These are phyloP conservation scores for Yasuhikotakia modesta DNA, from an alignment of 2,797 vertebrate genomes.

Conservation along the genomic window DNA sequence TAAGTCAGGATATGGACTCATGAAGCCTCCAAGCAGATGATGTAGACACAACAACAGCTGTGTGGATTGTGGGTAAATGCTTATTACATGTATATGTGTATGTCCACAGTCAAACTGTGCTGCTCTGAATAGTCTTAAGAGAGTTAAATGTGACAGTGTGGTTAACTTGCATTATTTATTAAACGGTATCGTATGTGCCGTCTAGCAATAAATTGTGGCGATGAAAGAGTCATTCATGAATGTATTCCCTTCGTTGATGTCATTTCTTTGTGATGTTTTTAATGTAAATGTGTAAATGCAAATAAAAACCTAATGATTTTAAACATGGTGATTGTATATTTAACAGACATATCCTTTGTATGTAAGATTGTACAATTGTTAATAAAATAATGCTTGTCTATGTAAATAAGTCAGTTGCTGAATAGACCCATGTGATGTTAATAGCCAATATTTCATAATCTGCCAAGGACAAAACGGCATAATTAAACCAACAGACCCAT, in stretches of 20 bases:
- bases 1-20: slow-evolving; percentile 45
- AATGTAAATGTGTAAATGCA: neutral
- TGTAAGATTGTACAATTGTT: neutral
- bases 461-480: slow-evolving; percentile 38
- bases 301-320: neutral
- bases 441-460: slow-evolving; percentile 21
- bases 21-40: neutral
- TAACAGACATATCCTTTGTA: neutral
- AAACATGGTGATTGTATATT: neutral
- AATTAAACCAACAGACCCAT: slow-evolving; percentile 35
- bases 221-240: neutral
- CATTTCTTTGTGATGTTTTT: neutral
- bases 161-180: neutral
- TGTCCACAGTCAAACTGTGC: neutral
- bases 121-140: neutral
- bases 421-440: neutral
- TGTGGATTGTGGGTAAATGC: neutral
- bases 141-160: neutral
- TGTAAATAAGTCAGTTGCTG: neutral
- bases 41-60: neutral
- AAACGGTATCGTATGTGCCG: neutral
- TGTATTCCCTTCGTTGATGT: neutral
- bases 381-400: neutral
- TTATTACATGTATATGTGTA: neutral
- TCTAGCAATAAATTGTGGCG: neutral